Evolutionary conservation across 2,888 invertebrate species (phyloP), one percentile per base, ranked within the genome.

Genomic region (Dorcus parallelipipedus): DNA sequence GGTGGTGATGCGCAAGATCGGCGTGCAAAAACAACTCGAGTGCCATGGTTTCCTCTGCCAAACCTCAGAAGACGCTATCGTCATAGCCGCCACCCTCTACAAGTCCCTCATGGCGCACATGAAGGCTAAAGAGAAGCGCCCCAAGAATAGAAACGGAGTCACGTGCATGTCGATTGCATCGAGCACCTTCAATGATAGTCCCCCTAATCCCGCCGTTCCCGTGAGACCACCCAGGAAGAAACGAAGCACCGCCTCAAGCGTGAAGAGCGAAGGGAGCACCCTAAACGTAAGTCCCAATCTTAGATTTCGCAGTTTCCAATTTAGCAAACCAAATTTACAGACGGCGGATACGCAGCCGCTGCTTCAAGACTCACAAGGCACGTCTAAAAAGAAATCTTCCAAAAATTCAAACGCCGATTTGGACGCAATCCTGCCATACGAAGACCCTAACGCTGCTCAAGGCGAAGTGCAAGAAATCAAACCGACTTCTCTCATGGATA

Each of bases 11-110:
- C 85, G 93, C 69, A 86, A 88, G 20, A 83, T 86, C 52, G 90
- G 87, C 48, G 86, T 88, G 20, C 88, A 90, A 2, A 90, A 90
- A 73, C 85, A 90, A 67, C 79, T 94, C 62, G 93, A 94, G 80
- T 95, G 94, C 78, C 95, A 95, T 81, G 94, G 91, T 48, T 95
- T 94, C 79, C 90, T 93, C 68, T 95, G 94, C 78, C 89, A 89
- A 77, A 89, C 89, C 70, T 89, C 93, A 38, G 93, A 94, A 79
- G 94, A 95, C 78, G 94, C 95, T 62, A 90, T 95, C 41, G 92
- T 93, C 0, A 91, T 95, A 69, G 95, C 95, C 9, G 94, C 94
- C 49, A 94, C 93, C 63, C 82, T 95, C 66, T 95, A 95, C 79
- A 91, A 93, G 79, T 92, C 92, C 39, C 81, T 95, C 56, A 89